A percentile compares a stretch with the other conserved stretches of the same genome.
phyloP scores from a whole-genome alignment of 2,113 vertebrate species.

The Cacatua alba region DNA sequence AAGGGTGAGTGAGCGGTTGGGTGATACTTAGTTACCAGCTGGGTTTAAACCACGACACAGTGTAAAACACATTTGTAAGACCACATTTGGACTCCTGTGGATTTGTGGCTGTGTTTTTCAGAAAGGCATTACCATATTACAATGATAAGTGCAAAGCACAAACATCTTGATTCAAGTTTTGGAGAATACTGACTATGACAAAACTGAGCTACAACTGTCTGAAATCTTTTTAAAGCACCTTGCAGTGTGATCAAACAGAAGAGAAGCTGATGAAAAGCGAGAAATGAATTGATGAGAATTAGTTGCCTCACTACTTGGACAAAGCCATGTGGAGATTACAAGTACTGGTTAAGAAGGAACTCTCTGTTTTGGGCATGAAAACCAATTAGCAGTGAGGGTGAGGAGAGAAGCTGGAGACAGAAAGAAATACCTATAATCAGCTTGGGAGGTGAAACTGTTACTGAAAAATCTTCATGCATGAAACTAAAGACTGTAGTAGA shows the following conservation, averaged over 20 bases:
- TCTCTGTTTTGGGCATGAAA: background rate
- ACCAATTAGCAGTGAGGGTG: background rate
- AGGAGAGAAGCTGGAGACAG: background rate
- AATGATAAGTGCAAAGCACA: background rate
- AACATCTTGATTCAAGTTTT: background rate
- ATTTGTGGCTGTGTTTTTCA: background rate
- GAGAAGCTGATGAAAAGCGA: background rate
- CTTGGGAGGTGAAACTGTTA: background rate
- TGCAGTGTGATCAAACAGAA: background rate
- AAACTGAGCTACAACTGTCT: background rate
- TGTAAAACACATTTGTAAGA: background rate
- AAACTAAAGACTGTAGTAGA: background rate
- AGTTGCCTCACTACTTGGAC: background rate
- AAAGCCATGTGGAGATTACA: background rate
- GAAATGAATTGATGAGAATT: background rate
- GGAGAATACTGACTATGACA: background rate
- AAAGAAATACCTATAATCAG: background rate
- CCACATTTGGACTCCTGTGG: background rate
- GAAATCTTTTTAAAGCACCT: background rate
- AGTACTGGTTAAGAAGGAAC: background rate
- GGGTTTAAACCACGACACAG: background rate
- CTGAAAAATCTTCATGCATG: background rate
- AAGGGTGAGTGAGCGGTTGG: background rate
- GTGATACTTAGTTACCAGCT: background rate
- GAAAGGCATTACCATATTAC: no score